A percentile compares a stretch with the other conserved stretches of the same genome.
Conservation (phyloP, 2,797 vertebrate genomes). For the Semotilus atromaculatus region DNA sequence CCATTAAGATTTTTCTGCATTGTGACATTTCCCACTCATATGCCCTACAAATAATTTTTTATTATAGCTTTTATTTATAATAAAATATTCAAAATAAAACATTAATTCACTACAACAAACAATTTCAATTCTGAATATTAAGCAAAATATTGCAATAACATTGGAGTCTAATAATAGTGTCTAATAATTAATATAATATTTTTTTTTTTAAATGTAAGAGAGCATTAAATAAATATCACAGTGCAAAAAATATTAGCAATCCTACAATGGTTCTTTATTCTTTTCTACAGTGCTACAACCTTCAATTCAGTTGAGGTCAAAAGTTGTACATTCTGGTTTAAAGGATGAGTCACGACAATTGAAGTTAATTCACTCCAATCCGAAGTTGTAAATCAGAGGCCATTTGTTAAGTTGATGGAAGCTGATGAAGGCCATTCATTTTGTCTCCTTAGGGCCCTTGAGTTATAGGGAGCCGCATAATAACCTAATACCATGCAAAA, state of each 20-base stretch:
- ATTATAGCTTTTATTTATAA: background rate
- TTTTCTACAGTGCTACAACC: background rate
- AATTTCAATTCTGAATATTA: background rate
- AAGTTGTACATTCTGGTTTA: slow-evolving; percentile 1
- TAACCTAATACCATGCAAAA: slow-evolving; percentile 33
- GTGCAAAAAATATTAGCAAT: background rate
- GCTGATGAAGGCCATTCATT: slow-evolving; percentile 36
- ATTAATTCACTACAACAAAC: background rate
- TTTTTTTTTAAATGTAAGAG: too few relatives aligned
- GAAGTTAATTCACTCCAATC: slow-evolving; percentile 25
- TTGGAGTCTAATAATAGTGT: background rate
- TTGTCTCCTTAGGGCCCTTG: slow-evolving; percentile 21
- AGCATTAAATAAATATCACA: slow-evolving; percentile 1
- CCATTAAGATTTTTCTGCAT: too few relatives aligned
- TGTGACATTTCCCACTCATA: background rate
- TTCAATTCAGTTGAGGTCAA: background rate
- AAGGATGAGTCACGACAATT: slow-evolving; percentile 26
- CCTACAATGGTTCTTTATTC: background rate
- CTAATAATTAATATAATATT: background rate
- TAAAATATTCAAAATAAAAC: background rate
- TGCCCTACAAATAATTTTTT: background rate
- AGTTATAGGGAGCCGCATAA: slow-evolving; percentile 19
- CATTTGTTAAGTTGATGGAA: slow-evolving; percentile 21
- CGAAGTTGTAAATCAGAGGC: slow-evolving; percentile 15
- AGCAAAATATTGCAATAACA: background rate